Base-by-base conservation (phyloP, 2,797 vertebrate genomes). In the Phaenicophaeus curvirostris region DNA sequence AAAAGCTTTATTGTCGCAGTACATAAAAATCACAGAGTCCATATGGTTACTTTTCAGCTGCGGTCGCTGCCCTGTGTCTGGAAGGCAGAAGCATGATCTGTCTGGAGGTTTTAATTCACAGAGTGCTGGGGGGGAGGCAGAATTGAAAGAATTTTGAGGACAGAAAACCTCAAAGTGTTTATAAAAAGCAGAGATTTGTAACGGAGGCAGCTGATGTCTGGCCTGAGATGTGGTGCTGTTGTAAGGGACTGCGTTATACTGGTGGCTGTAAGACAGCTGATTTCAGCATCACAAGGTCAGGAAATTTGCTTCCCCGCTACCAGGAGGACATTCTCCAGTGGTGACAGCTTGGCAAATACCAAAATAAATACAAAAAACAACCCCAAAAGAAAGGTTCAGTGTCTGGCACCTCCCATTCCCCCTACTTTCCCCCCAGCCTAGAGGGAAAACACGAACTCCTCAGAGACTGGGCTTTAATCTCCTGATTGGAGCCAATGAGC, bases 1-100 rank as follows among this genome's bases (percentile, higher is more conserved):
- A 96, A 98, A 98, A 97, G 96, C 91, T 96, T 96, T 97, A 97
- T 95, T 97, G 97, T 97, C 90, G 30, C 89, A 96, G 96, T 96
- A 93, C 93, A 93, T 93, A 94, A 98, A n/a, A 97, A 97, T 96
- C 95, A 94, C 39, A 42, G 94, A 96, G 93, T 90, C 97, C 91
- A 85, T 89, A 95, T 94, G 96, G 93, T 96, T 96, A 87, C 90
- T 95, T 86, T 94, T 91, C 89, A 79, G 95, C 62, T 89, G 87
- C 8, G 61, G 90, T 91, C 35, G 54, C 93, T 93, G 87, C 85
- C 95, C 79, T 5, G 39, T 68, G 88, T 84, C 90, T 91, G 84
- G 86, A 81, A 96, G 67, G 94, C 90, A 65, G 80, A 55, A 92
- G 87, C 44, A n/a, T 46, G 88, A 94, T 76, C 24, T 76, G 76